Evolutionary conservation across 2,797 vertebrate genomes (phyloP), one percentile per base, ranked within the genome.

Genomic region (Pachyuromys duprasi): DNA sequence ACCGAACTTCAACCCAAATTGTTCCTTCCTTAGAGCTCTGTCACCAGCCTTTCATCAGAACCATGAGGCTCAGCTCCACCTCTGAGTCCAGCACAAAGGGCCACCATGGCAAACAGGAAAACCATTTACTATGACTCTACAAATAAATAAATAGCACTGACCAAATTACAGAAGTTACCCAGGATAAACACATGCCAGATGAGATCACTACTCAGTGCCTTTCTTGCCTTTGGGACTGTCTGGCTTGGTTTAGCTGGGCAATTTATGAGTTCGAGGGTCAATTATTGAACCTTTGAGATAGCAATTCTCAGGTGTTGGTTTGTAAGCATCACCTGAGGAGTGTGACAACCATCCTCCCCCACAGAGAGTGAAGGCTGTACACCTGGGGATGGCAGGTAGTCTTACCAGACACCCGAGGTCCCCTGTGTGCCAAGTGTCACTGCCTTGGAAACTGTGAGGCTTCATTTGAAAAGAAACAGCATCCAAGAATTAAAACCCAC

Each of bases 221-320:
- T 74, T 60, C 39, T 89, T 75, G 88, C 55, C 67, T 69, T 70
- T 57, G n/a, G 62, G 67, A 36, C 63, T 67, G 22, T 55, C 88
- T 76, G 65, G 39, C 49, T 80, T 70, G 53, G 2, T 94, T 81
- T 78, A 65, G 17, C 62, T 60, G 36, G 13, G 26, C 53, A 89
- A 11, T 57, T 67, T 78, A 39, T n/a, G 55, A 96, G 62, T 72
- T 96, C 86, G 90, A 93, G 86, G 76, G 60, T 82, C 78, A 95
- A 45, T 3, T 49, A 36, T 33, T 60, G n/a, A 62, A 14, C 42
- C 84, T 93, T 55, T 76, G 36, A 22, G 53, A 42, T 60, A 39
- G 2, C 28, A 62, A 22, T 36, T 33, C 65, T 70, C 75, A 84
- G 57, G 67, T 57, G 60, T 26, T 12, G 76, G 12, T 20, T 60